Conservation (phyloP, 2,888 invertebrate species). For the Dryobota labecula region DNA sequence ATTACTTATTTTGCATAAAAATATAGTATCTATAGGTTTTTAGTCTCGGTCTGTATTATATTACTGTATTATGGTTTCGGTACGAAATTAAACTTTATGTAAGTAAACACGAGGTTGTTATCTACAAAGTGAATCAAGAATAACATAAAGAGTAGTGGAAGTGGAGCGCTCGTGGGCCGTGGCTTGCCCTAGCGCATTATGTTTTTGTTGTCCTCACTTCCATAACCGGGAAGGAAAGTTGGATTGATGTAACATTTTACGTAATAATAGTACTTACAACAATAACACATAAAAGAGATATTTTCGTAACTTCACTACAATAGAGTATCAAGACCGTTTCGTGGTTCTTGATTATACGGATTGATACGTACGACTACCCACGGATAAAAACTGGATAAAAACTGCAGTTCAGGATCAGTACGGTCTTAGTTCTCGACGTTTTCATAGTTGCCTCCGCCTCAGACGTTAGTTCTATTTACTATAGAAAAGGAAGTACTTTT, state of each 20-base stretch:
- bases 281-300: constrained; percentile 64
- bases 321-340: constrained; percentile 30
- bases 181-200: constrained; percentile 68
- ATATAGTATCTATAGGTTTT: neutral
- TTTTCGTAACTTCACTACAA: constrained; percentile 67
- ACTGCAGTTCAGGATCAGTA: neutral
- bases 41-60: neutral
- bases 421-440: neutral
- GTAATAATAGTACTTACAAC: constrained; percentile 69
- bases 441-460: neutral
- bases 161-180: constrained; percentile 54
- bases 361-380: constrained; percentile 12
- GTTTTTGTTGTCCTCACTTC: constrained; percentile 75
- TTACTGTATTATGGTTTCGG: neutral
- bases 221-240: constrained; percentile 77
- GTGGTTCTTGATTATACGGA: constrained; percentile 49
- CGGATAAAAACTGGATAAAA: constrained; percentile 9
- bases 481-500: neutral
- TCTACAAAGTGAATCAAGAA: constrained; percentile 44
- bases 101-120: constrained; percentile 41
- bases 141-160: constrained; percentile 26
- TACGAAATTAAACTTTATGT: constrained; percentile 16
- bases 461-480: neutral
- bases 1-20: constrained; percentile 3
- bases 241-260: constrained; percentile 75